Percentiles rank a stretch among this genome's conserved stretches.
phyloP scores from a whole-genome alignment of 2,113 vertebrate genomes.

The Mobula hypostoma region DNA sequence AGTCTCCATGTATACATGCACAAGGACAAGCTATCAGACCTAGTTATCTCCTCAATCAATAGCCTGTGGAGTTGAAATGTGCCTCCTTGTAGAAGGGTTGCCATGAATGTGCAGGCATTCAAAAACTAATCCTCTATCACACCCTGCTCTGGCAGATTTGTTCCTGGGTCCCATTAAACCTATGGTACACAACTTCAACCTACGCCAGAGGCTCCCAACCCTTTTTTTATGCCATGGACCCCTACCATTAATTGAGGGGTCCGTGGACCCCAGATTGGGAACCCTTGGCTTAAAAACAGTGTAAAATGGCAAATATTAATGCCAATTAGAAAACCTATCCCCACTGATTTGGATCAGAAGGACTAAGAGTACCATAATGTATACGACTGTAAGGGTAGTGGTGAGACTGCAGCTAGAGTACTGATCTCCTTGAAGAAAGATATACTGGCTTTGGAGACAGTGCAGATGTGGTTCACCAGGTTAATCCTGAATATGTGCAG shows the following conservation, averaged over 20 bases:
- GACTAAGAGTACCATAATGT: background rate
- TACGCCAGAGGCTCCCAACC: too few relatives aligned
- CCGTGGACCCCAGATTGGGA: too few relatives aligned
- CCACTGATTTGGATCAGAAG: background rate
- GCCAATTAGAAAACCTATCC: background rate
- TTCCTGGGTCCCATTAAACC: background rate
- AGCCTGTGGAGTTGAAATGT: background rate
- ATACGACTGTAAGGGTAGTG: too few relatives aligned
- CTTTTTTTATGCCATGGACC: too few relatives aligned
- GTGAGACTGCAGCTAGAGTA: too few relatives aligned
- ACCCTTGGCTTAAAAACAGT: too few relatives aligned
- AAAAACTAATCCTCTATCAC: background rate
- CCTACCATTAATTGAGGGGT: too few relatives aligned
- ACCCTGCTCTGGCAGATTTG: background rate
- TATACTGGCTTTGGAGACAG: too few relatives aligned
- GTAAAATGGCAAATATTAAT: too few relatives aligned
- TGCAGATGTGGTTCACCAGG: too few relatives aligned
- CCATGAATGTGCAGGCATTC: background rate
- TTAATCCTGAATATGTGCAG: too few relatives aligned
- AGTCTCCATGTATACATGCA: background rate
- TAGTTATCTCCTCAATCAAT: background rate
- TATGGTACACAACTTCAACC: background rate
- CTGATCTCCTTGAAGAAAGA: too few relatives aligned
- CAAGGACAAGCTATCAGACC: background rate
- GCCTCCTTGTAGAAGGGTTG: background rate